phyloP scores from a whole-genome alignment of 2,888 invertebrate species.

The Tipula helvola region DNA sequence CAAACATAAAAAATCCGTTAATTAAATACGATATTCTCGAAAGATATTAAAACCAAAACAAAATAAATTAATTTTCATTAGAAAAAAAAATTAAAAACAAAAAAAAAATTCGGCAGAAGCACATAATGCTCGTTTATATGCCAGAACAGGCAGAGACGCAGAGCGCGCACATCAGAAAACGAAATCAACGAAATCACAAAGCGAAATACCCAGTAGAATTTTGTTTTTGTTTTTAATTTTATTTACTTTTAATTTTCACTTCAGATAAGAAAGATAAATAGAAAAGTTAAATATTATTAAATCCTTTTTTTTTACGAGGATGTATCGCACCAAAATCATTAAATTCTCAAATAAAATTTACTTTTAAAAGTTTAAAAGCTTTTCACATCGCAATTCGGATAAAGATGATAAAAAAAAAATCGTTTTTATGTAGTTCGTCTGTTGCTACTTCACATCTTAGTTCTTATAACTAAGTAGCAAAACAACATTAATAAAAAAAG shows the following conservation, averaged over 20 bases:
- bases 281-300: neutral
- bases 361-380: neutral
- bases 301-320: neutral
- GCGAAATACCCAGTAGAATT: neutral
- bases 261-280: neutral
- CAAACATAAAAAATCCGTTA: neutral
- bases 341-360: neutral
- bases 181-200: neutral
- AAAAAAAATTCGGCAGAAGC: neutral
- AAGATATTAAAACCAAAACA: neutral
- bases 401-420: neutral
- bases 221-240: neutral
- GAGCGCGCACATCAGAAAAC: neutral
- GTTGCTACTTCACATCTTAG: neutral
- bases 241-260: neutral
- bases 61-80: constrained; percentile 4
- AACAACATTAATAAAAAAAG: neutral
- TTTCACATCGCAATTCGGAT: neutral
- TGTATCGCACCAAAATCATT: neutral
- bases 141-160: neutral
- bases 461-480: neutral
- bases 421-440: neutral
- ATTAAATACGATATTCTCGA: neutral
- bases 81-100: neutral
- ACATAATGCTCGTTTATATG: neutral